Percentiles rank a stretch among this genome's conserved stretches.
phyloP scores from a whole-genome alignment of 2,888 invertebrate genomes.

The Cryptus viduatorius region DNA sequence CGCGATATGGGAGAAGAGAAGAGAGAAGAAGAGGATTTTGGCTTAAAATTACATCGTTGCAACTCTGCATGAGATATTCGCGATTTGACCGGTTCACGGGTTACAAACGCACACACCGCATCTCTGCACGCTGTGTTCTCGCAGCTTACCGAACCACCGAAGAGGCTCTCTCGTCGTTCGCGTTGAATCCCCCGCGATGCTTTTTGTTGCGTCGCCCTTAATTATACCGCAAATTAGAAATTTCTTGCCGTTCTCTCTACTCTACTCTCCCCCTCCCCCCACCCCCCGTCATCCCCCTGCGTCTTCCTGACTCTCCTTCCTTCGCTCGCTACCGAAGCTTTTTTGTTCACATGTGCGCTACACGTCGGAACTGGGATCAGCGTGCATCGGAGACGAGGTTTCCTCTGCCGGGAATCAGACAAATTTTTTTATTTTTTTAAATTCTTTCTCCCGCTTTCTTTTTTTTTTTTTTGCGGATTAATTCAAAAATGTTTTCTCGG shows the following conservation, averaged over 20 bases:
- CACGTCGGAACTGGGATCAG: constrained; percentile 61
- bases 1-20: background rate
- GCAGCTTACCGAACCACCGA: constrained; percentile 40
- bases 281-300: constrained; percentile 14
- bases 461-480: background rate
- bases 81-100: constrained; percentile 73
- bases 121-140: background rate
- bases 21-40: constrained; percentile 19
- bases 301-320: constrained; percentile 38
- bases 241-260: constrained; percentile 70
- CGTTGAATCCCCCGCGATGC: constrained; percentile 74
- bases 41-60: constrained; percentile 60
- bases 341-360: constrained; percentile 63
- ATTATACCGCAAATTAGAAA: constrained; percentile 85
- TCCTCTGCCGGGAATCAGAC: background rate
- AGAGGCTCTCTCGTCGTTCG: constrained; percentile 57
- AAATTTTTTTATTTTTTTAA: background rate
- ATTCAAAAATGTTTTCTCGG: constrained; percentile 2
- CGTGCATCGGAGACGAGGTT: constrained; percentile 50
- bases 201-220: constrained; percentile 83
- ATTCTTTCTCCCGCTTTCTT: background rate
- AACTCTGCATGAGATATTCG: constrained; percentile 76
- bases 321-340: constrained; percentile 50
- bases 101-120: constrained; percentile 28
- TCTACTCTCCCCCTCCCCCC: constrained; percentile 27